Base-by-base conservation (phyloP, 2,888 invertebrate genomes). In the Philonicus albiceps region DNA sequence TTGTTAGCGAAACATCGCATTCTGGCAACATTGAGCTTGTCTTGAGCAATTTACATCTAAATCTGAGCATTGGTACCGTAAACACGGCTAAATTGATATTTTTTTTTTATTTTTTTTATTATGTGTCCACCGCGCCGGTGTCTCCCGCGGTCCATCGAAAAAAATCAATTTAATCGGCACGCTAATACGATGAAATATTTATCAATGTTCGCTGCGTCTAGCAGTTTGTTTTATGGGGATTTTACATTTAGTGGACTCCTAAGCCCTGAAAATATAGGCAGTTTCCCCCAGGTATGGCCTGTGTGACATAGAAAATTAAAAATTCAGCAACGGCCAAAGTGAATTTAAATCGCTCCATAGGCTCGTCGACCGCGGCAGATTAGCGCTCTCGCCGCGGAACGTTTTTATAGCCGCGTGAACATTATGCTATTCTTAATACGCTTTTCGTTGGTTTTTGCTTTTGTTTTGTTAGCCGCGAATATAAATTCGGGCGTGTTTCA, bases 111-210 rank as follows among this genome's bases (percentile, higher is more conserved):
- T 40, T 78, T 3, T n/a, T n/a, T 53, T 53, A 16, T 19, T 19
- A 53, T 53, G 11, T 22, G 27, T 64, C 64, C 22, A 5, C 64
- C 64, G 27, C 4, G 49, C n/a, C 49, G 49, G 49, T 43, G 40
- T 49, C 49, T 55, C 55, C 11, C 49, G 27, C 11, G 55, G 13
- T 19, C 22, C 34, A 74, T 31, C 31, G 31, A 43, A 31, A 81
- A 81, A 81, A 81, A 81, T 81, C 81, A 81, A 81, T 81, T 81
- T 81, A 81, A 55, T 81, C 81, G 81, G n/a, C 55, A 19, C 30
- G 55, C n/a, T 81, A 81, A 81, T 81, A 81, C 81, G 81, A 81
- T 81, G 81, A 81, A 81, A 81, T 81, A 81, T 81, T 81, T 81
- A 81, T 81, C 53, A 81, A 64, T 49, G 74, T 81, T 55, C 27